A percentile compares a stretch with the other conserved stretches of the same genome.
phyloP scores from a whole-genome alignment of 2,888 invertebrate genomes.

The Ophion ventricosus region DNA sequence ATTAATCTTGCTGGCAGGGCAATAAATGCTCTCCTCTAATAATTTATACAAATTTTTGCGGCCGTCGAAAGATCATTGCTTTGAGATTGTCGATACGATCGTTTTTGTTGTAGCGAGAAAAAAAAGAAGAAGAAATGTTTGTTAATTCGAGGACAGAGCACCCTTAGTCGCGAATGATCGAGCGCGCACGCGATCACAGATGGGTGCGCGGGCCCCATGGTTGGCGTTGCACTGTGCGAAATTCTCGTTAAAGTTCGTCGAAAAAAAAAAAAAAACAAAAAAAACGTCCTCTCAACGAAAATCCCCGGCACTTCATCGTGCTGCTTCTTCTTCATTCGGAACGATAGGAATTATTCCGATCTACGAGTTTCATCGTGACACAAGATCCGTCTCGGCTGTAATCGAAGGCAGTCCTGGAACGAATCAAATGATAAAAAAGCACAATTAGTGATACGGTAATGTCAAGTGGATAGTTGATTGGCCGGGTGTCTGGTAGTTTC shows the following conservation, averaged over 20 bases:
- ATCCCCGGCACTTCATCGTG: not conserved
- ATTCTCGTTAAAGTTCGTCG: not conserved
- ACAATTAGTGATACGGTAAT: not conserved
- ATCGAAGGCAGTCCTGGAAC: constrained; percentile 30
- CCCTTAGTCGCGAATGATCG: not conserved
- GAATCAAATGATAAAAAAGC: not conserved
- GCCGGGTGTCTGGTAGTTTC: too few species aligned
- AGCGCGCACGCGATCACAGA: not conserved
- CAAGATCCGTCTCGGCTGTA: constrained; percentile 2
- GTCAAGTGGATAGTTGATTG: not conserved
- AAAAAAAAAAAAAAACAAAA: not conserved
- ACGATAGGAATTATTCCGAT: constrained; percentile 16
- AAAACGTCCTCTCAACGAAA: constrained; percentile 1
- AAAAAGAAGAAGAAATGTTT: not conserved
- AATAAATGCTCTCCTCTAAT: not conserved
- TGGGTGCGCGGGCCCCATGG: not conserved
- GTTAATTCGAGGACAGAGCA: not conserved
- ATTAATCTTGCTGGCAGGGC: not conserved
- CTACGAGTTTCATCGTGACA: constrained; percentile 47
- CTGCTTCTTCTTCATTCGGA: constrained; percentile 20
- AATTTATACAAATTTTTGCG: not conserved
- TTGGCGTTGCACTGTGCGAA: not conserved
- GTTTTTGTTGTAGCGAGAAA: not conserved
- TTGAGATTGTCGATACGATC: not conserved
- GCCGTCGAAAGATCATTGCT: not conserved